Percentiles rank a stretch among this genome's conserved stretches.
Conservation (phyloP, 2,113 vertebrate genomes). For the Otis tarda region DNA sequence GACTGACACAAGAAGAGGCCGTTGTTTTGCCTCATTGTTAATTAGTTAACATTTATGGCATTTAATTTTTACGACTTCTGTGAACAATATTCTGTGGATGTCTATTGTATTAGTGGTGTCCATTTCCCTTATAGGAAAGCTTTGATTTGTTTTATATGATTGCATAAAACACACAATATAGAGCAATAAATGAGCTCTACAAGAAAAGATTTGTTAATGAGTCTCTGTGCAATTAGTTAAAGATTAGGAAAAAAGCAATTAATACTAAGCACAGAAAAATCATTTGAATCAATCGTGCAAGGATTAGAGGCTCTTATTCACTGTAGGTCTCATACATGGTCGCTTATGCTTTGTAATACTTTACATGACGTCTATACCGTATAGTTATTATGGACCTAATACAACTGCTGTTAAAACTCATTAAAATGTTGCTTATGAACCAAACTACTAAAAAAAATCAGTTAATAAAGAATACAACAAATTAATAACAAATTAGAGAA, state of each 20-base stretch:
- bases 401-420: not conserved
- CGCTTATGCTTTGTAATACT: not conserved
- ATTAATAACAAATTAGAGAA: not conserved
- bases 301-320: not conserved
- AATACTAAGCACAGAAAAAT: not conserved
- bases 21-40: not conserved
- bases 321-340: not conserved
- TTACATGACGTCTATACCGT: not conserved
- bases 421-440: not conserved
- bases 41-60: not conserved
- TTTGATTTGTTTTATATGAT: not conserved
- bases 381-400: not conserved
- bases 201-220: not conserved
- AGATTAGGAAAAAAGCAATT: not conserved
- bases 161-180: not conserved
- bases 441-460: not conserved
- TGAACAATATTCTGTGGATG: not conserved
- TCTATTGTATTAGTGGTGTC: not conserved
- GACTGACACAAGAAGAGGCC: rapidly evolving
- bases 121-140: not conserved
- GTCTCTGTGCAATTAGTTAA: not conserved
- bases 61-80: not conserved
- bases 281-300: not conserved
- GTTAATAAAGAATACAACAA: not conserved
- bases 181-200: not conserved